Percentiles rank a stretch among this genome's conserved stretches.
Conservation (phyloP, 92 coral and sea anemone genomes). For the Palythoa heliodiscus region DNA sequence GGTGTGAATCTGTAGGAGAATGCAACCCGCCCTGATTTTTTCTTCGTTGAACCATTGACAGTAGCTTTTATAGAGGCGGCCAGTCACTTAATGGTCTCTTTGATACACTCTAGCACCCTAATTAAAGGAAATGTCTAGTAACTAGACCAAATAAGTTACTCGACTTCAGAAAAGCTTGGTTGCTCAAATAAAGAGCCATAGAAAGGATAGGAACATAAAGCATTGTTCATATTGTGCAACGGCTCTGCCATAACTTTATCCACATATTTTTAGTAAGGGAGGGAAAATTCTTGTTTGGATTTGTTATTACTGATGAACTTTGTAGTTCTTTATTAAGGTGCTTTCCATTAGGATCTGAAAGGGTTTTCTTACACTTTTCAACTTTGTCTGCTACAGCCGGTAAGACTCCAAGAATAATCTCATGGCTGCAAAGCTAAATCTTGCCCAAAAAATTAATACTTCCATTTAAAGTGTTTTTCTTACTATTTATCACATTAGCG, state of each 20-base stretch:
- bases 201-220: conserved; percentile 44
- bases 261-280: conserved; percentile 58
- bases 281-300: conserved; percentile 58
- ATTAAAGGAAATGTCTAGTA: conserved; percentile 34
- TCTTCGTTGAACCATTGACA: conserved; percentile 40
- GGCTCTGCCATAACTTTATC: conserved; percentile 54
- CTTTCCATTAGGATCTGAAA: conserved; percentile 46
- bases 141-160: not conserved
- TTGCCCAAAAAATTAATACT: not conserved
- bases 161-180: conserved; percentile 40
- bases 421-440: not conserved
- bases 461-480: not conserved
- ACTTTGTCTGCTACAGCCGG: not conserved
- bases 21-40: conserved; percentile 26
- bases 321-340: conserved; percentile 50
- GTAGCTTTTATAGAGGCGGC: conserved; percentile 38
- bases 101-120: conserved; percentile 22
- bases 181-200: conserved; percentile 33
- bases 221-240: conserved; percentile 57
- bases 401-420: not conserved
- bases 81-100: conserved; percentile 40
- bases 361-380: conserved; percentile 1
- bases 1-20: conserved; percentile 42
- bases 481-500: not conserved
- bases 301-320: conserved; percentile 53